A percentile compares a stretch with the other conserved stretches of the same genome.
Conservation (phyloP, 2,113 vertebrate genomes). For the Butastur rufipennis region DNA sequence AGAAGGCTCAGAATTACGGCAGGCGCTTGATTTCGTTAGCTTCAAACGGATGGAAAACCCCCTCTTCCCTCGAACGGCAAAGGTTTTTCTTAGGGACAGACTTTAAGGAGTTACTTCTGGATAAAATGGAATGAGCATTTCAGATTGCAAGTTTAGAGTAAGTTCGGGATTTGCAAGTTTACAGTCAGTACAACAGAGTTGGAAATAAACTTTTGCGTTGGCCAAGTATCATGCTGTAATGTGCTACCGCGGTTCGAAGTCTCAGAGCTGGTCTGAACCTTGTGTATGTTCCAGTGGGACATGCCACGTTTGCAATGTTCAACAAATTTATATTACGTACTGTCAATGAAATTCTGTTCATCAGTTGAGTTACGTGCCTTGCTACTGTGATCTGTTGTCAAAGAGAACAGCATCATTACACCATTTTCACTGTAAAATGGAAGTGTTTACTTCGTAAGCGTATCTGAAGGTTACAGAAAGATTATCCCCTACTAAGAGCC, state of each 20-base stretch:
- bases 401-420: not conserved
- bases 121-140: accelerated
- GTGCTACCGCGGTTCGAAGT: accelerated
- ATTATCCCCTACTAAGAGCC: not conserved
- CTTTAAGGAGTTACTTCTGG: not conserved
- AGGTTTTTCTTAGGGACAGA: accelerated
- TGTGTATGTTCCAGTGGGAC: accelerated
- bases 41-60: accelerated
- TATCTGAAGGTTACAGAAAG: not conserved
- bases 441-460: not conserved
- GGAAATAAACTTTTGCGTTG: not conserved
- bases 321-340: accelerated
- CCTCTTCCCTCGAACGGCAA: not conserved
- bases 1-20: no score
- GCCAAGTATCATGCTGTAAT: accelerated
- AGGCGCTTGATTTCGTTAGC: accelerated
- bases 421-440: not conserved
- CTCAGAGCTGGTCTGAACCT: no score
- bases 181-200: accelerated
- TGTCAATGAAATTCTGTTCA: not conserved
- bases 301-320: accelerated
- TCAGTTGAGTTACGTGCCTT: accelerated
- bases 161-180: no score
- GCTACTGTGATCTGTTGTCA: not conserved
- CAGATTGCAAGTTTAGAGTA: not conserved